Base-by-base conservation (phyloP, 2,888 invertebrate species). In the Lasioglossum lativentre region DNA sequence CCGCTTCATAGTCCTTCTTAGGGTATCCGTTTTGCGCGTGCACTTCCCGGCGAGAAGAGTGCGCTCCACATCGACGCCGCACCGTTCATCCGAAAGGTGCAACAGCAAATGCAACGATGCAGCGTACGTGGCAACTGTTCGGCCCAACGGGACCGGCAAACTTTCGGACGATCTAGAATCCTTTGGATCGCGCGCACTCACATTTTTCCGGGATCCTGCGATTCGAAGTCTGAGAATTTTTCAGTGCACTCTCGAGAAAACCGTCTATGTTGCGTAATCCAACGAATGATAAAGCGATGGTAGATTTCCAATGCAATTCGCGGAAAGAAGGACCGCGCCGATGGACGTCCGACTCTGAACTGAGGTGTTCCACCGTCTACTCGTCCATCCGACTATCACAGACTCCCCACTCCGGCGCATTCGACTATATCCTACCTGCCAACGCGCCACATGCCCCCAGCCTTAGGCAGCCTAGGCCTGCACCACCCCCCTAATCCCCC, bases 341-440 rank as follows among this genome's bases (percentile, higher is more conserved):
- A 87, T 84, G 83, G 83, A 90, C 92, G 90, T 93, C 90, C 91
- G 91, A 89, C 91, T 92, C 89, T 86, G 87, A 90, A 85, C 92
- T 90, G 92, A 91, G 86, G 80, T 81, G 81, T 83, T 85, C 63
- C 56, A 70, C 71, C 52, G 59, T 71, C 68, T 56, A 63, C 80
- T 83, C 72, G 79, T 86, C 86, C 71, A 79, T 78, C 74, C 78
- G 59, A 85, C 88, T 76, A 78, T 78, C 70, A 23, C n/a, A 4
- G 19, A 56, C 66, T 80, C 87, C 90, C 87, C 90, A 77, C 85
- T 80, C 78, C 30, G 23, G 10, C 23, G n/a, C 19, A 42, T 42
- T 30, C 72, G 47, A 66, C 34, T 74, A 38, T 45, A 83, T 80
- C 82, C 78, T 82, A 86, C 83, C 87, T 87, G 85, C 83, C 78